Evolutionary conservation across 2,888 invertebrate species (phyloP).

Genomic region (Adineta ricciae): DNA sequence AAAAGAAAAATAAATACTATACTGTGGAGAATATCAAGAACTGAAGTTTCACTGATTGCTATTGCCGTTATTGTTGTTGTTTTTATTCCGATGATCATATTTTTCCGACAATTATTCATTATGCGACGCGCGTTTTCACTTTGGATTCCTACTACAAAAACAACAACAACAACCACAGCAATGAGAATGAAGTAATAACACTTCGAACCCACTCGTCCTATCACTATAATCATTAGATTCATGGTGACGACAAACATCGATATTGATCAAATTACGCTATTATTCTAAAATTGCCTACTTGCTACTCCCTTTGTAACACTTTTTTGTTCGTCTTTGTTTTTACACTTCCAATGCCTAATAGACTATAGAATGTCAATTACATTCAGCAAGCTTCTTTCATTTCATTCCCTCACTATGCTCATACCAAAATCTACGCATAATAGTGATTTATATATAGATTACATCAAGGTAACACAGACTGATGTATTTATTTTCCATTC

Average conservation of each 20-base stretch:
- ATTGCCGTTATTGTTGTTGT: not conserved
- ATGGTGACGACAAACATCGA: not conserved
- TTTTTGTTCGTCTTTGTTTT: not conserved
- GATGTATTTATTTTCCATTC: not conserved
- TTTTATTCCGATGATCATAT: not conserved
- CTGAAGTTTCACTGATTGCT: not conserved
- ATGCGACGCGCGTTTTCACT: not conserved
- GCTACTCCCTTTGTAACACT: not conserved
- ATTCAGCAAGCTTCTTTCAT: not conserved
- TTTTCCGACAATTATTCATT: not conserved
- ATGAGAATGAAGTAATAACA: not conserved
- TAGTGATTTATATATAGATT: not conserved
- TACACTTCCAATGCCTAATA: not conserved
- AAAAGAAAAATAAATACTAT: not conserved
- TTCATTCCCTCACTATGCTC: not conserved
- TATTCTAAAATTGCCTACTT: not conserved
- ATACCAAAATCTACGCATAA: not conserved
- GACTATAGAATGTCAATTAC: constrained; percentile 15
- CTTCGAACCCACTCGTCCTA: not conserved
- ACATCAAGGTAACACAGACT: not conserved
- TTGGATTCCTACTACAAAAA: not conserved
- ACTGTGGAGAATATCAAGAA: not conserved
- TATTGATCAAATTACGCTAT: not conserved
- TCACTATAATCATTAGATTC: not conserved
- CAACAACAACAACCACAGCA: not conserved